A percentile compares a stretch with the other conserved stretches of the same genome.
Conservation (phyloP, 2,888 invertebrate genomes). For the Mesoligia furuncula region DNA sequence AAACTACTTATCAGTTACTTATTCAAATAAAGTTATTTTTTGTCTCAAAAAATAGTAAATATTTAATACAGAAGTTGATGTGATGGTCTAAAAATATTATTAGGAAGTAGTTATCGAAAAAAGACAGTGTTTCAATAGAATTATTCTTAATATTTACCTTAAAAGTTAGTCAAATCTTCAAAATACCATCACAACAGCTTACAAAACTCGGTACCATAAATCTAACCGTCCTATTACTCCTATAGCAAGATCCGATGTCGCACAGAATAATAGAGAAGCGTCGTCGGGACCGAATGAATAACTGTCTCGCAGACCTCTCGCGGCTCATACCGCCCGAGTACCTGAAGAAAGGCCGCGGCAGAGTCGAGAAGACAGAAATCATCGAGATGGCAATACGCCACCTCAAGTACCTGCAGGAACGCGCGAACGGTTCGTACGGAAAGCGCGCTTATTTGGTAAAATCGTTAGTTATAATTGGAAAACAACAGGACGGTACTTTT, state of each 20-base stretch:
- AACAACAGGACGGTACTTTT: conserved; percentile 57
- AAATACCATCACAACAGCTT: conserved; percentile 6
- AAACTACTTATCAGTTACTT: background rate
- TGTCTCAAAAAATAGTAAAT: background rate
- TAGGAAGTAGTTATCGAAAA: background rate
- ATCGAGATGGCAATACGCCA: conserved; percentile 99
- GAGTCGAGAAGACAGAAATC: conserved; percentile 99
- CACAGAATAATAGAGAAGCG: conserved; percentile 99
- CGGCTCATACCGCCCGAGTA: conserved; percentile 98
- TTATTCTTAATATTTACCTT: background rate
- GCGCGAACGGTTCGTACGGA: conserved; percentile 87
- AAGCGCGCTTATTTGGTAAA: conserved; percentile 56
- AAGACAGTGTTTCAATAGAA: background rate
- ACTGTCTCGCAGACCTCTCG: conserved; percentile 98
- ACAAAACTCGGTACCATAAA: background rate
- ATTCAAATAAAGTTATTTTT: background rate
- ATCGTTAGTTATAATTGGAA: conserved; percentile 62
- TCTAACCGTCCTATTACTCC: conserved; percentile 55
- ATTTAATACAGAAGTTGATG: conserved; percentile 9
- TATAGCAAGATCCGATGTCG: conserved; percentile 98
- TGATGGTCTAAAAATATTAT: conserved; percentile 12
- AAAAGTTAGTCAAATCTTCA: background rate
- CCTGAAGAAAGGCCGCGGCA: conserved; percentile 97
- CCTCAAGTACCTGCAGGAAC: conserved; percentile 96
- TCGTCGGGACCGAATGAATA: conserved; percentile 98